These are phyloP conservation scores for Periophthalmus modestus DNA, from an alignment of 2,113 vertebrate species.

Conservation along the genomic window DNA sequence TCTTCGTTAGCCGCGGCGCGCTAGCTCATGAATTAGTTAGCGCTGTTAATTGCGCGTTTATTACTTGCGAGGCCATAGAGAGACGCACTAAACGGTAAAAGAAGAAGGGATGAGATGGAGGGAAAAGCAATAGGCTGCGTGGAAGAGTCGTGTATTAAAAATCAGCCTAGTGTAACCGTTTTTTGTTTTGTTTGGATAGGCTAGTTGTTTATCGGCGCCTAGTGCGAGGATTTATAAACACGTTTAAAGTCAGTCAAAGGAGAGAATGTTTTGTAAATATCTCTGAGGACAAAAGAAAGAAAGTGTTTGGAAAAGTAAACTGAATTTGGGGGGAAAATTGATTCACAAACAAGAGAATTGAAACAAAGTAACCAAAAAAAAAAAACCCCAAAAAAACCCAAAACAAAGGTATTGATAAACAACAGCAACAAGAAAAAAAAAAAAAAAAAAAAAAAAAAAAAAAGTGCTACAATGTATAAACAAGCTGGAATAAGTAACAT, in stretches of 20 bases:
- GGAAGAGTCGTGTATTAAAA: conserved; percentile 38
- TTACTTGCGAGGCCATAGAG: conserved; percentile 65
- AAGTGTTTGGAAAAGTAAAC: not conserved
- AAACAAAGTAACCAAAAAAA: not conserved
- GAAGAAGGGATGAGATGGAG: conserved; percentile 41
- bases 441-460: too few species aligned
- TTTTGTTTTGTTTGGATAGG: not conserved
- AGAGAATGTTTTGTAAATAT: not conserved
- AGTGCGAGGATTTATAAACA: not conserved
- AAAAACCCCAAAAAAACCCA: too few species aligned
- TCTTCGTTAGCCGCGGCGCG: conserved; percentile 73
- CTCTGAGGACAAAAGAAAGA: not conserved
- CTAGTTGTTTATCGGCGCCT: not conserved
- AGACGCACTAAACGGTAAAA: conserved; percentile 59
- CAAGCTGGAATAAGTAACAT: too few species aligned
- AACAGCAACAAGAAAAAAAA: not conserved
- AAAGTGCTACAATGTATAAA: too few species aligned
- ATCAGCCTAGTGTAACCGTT: conserved; percentile 22
- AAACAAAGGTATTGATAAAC: not conserved
- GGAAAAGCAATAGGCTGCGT: conserved; percentile 41
- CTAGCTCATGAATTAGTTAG: conserved; percentile 78
- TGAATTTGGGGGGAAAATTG: not conserved
- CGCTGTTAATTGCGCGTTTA: conserved; percentile 76
- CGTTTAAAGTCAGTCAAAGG: not conserved
- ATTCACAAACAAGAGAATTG: not conserved